Conservation (phyloP, 2,888 invertebrate species). For the Acrobasis consociella region DNA sequence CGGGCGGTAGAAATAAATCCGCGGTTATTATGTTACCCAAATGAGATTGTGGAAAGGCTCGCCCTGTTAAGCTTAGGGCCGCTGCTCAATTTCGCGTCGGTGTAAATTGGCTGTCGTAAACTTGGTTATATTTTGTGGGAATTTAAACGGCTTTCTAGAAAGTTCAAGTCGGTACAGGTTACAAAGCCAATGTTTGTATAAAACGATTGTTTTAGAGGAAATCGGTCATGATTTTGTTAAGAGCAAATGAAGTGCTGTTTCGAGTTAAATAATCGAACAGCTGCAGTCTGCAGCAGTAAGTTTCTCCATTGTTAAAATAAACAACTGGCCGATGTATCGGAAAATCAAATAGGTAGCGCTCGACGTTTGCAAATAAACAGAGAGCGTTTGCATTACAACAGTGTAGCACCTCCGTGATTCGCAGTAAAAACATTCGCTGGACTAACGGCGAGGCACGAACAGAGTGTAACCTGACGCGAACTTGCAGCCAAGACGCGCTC, state of each 20-base stretch:
- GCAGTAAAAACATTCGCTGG: conserved; percentile 71
- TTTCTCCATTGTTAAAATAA: conserved; percentile 58
- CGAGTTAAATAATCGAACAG: conserved; percentile 25
- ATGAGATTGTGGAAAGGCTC: conserved; percentile 75
- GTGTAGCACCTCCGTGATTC: conserved; percentile 72
- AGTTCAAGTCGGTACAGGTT: conserved; percentile 8
- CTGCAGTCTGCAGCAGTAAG: conserved; percentile 36
- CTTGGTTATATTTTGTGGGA: conserved; percentile 64
- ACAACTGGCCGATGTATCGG: conserved; percentile 60
- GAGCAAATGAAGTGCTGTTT: background rate
- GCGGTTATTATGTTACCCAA: conserved; percentile 80
- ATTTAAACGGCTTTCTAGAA: conserved; percentile 52
- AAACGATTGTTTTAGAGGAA: conserved; percentile 5
- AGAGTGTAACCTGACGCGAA: conserved; percentile 60
- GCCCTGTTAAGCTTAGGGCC: conserved; percentile 65
- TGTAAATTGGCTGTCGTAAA: conserved; percentile 72
- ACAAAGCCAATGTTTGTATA: background rate
- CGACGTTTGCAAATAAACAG: conserved; percentile 70
- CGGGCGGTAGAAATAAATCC: conserved; percentile 79
- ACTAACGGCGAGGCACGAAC: conserved; percentile 56
- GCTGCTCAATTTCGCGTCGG: conserved; percentile 72
- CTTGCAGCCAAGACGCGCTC: conserved; percentile 63
- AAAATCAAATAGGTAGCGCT: conserved; percentile 62
- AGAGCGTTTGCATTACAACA: conserved; percentile 56
- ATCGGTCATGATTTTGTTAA: background rate